A percentile compares a stretch with the other conserved stretches of the same genome.
Evolutionary conservation across 2,113 vertebrate species (phyloP).

Genomic region (Dipodomys ordii): DNA sequence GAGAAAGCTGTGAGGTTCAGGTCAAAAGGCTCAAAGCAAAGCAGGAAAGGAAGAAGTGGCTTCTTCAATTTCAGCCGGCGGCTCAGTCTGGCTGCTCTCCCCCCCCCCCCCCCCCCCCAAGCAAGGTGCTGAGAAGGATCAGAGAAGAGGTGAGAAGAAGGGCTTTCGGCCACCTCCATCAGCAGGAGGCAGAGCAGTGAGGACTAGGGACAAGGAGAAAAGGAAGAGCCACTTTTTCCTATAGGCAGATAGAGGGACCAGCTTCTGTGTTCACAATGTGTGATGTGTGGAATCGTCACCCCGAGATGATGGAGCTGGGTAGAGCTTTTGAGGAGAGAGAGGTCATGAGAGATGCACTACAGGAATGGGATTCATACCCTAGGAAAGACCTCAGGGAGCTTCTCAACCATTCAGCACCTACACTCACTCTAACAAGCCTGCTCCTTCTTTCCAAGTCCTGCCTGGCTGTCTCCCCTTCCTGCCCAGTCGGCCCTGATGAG

Average conservation of each 20-base stretch:
- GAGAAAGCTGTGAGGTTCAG: not conserved
- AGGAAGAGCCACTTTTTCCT: not conserved
- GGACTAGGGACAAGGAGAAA: no score
- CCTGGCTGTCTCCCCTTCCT: no score
- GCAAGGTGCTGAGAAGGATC: not conserved
- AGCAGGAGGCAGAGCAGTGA: not conserved
- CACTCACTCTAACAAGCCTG: not conserved
- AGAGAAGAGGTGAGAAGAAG: not conserved
- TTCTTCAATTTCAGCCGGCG: not conserved
- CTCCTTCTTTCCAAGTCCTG: not conserved
- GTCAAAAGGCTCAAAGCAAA: not conserved
- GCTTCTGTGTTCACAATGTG: not conserved
- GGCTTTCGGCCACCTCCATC: not conserved
- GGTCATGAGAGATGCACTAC: not conserved
- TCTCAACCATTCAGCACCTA: no score
- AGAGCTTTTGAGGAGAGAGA: not conserved
- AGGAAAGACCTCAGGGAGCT: not conserved
- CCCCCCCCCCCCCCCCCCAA: no score
- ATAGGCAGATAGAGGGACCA: not conserved
- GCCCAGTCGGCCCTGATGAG: not conserved
- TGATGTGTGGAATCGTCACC: not conserved
- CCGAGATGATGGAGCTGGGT: not conserved
- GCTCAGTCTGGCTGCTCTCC: not conserved
- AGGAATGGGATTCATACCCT: not conserved
- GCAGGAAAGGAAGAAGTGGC: not conserved